Evolutionary conservation across 2,888 invertebrate species (phyloP).

Genomic region (Leptinotarsa haldemani): DNA sequence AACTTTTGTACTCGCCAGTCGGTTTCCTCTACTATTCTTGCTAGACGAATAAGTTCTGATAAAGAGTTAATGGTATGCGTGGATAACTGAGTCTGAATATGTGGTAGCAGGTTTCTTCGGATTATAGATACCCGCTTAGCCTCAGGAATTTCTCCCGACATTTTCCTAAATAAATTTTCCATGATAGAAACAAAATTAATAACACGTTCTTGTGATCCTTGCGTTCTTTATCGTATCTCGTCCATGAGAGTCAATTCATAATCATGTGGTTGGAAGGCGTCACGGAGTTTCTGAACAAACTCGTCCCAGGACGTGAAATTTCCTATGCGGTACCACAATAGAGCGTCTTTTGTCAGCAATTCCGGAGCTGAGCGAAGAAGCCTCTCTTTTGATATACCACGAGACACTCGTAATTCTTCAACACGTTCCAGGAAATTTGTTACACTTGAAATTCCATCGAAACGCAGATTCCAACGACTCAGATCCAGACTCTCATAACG

Average conservation of each 20-base stretch:
- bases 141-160: background rate
- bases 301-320: slow-evolving; percentile 1
- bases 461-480: too few relatives aligned
- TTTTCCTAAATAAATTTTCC: background rate
- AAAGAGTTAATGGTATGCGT: background rate
- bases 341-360: background rate
- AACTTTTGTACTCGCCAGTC: background rate
- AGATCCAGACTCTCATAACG: too few relatives aligned
- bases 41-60: background rate
- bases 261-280: background rate
- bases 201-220: background rate
- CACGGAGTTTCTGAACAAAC: background rate
- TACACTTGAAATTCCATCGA: too few relatives aligned
- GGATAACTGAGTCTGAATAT: background rate
- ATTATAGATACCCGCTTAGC: background rate
- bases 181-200: background rate
- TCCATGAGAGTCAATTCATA: background rate
- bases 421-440: too few relatives aligned
- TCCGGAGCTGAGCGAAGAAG: background rate
- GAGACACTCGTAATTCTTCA: too few relatives aligned
- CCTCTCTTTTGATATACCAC: background rate
- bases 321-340: background rate
- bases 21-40: background rate
- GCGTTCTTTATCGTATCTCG: background rate
- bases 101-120: background rate